Conservation (phyloP, 2,797 vertebrate genomes). For the Anniella stebbinsi region DNA sequence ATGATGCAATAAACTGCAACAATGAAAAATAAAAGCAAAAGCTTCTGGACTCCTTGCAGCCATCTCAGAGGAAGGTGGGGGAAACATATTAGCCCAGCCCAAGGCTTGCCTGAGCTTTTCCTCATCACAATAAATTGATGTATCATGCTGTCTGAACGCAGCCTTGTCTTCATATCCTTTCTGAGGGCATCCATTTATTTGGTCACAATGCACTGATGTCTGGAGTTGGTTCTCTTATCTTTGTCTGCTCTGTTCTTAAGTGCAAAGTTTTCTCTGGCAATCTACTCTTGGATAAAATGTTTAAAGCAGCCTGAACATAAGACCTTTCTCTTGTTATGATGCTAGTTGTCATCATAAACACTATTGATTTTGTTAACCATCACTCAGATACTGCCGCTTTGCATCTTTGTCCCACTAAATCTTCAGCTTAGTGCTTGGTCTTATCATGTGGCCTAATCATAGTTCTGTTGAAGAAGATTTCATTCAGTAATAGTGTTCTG, state of each 20-base stretch:
- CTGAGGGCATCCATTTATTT: slow-evolving; percentile 68
- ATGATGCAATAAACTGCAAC: background rate
- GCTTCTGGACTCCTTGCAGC: background rate
- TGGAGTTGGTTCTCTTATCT: slow-evolving; percentile 65
- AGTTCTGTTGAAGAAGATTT: background rate
- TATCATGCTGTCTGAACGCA: background rate
- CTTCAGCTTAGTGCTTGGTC: background rate
- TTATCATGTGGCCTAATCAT: background rate
- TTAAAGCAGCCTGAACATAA: slow-evolving; percentile 61
- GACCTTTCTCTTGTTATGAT: slow-evolving; percentile 11
- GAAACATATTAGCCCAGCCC: background rate
- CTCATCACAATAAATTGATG: background rate
- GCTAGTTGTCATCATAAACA: slow-evolving; percentile 53
- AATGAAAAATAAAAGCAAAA: background rate
- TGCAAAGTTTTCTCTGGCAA: slow-evolving; percentile 66
- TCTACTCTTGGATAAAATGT: slow-evolving; percentile 45
- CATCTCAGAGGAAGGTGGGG: background rate
- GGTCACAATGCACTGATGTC: slow-evolving; percentile 69
- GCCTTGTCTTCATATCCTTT: slow-evolving; percentile 75
- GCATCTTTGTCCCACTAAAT: slow-evolving; percentile 28
- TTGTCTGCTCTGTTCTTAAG: slow-evolving; percentile 58
- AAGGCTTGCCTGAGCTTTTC: background rate
- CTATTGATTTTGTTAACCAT: slow-evolving; percentile 55
- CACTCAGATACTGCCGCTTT: slow-evolving; percentile 51
- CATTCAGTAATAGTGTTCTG: background rate